phyloP scores from a whole-genome alignment of 2,797 vertebrate species.

The Mormyrops boulengeri region DNA sequence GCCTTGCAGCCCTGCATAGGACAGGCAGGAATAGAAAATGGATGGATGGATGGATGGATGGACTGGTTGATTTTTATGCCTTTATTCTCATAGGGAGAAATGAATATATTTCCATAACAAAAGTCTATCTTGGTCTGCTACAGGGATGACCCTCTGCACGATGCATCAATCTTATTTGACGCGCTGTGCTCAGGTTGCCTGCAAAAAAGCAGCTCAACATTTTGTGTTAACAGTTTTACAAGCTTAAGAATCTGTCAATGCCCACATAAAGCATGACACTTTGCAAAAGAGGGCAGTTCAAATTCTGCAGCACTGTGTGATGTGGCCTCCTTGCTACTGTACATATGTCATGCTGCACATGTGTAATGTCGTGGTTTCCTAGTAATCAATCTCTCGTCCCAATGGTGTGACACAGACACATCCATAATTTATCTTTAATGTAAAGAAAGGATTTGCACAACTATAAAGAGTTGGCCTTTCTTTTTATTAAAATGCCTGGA shows the following conservation, averaged over 20 bases:
- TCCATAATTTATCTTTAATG: neutral
- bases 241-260: neutral
- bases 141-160: neutral
- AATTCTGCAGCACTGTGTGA: neutral
- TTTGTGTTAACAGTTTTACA: neutral
- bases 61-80: neutral
- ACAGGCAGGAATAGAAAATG: neutral
- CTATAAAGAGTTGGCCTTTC: neutral
- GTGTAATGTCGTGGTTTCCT: neutral
- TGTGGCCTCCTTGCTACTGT: neutral
- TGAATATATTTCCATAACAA: slow-evolving; percentile 9
- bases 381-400: neutral
- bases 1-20: neutral
- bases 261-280: neutral
- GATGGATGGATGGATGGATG: neutral
- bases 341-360: neutral
- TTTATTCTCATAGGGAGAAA: neutral
- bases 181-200: neutral
- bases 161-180: slow-evolving; percentile 4
- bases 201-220: neutral
- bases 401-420: neutral
- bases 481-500: neutral
- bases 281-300: neutral
- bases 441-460: neutral
- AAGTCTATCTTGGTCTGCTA: neutral